A percentile compares a stretch with the other conserved stretches of the same genome.
Evolutionary conservation across 2,797 vertebrate genomes (phyloP).

Genomic region (Mormyrus proboscirostris): DNA sequence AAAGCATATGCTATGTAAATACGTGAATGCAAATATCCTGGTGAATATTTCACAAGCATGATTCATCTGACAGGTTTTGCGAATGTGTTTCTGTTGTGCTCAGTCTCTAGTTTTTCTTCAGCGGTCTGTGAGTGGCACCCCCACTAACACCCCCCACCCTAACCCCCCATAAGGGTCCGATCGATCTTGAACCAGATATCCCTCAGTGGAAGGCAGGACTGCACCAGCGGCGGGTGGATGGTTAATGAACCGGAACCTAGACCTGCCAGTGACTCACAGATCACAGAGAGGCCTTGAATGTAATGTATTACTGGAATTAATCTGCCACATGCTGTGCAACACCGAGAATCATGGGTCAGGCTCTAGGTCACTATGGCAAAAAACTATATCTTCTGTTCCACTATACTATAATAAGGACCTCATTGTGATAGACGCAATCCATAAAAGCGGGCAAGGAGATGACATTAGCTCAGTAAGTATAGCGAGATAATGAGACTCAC

Average conservation of each 20-base stretch:
- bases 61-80: neutral
- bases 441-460: neutral
- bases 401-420: neutral
- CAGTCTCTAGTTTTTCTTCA: neutral
- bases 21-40: neutral
- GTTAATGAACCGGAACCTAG: neutral
- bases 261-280: neutral
- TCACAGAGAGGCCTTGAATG: neutral
- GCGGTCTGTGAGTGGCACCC: neutral
- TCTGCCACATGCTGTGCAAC: neutral
- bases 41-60: neutral
- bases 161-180: neutral
- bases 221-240: neutral
- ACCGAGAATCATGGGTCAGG: neutral
- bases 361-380: neutral
- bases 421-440: neutral
- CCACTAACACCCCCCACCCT: neutral
- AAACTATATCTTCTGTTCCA: neutral
- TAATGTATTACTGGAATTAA: neutral
- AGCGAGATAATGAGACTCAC: neutral
- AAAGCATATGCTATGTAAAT: neutral
- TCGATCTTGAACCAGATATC: neutral
- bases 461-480: neutral
- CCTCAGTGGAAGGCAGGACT: neutral
- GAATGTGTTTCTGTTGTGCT: neutral